Evolutionary conservation across 2,888 invertebrate species (phyloP).

Genomic region (Dolomedes plantarius): DNA sequence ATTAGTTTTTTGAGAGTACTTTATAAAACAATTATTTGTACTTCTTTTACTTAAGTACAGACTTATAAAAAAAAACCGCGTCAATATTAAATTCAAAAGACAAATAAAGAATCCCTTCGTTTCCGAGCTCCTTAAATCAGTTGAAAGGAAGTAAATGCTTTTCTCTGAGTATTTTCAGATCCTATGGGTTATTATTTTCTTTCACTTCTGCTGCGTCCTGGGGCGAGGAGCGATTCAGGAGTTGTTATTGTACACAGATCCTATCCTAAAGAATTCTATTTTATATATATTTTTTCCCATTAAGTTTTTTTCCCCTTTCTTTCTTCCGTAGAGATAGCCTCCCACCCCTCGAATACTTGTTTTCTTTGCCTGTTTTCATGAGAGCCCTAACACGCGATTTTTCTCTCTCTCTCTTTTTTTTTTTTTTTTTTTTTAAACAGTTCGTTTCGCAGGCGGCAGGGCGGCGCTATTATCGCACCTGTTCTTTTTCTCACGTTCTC

Average conservation of each 20-base stretch:
- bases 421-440: slow-evolving; percentile 11
- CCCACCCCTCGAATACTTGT: slow-evolving; percentile 24
- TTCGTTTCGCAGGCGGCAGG: slow-evolving; percentile 53
- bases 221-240: slow-evolving; percentile 25
- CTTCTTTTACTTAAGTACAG: too few relatives aligned
- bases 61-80: too few relatives aligned
- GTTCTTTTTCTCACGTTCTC: slow-evolving; percentile 66
- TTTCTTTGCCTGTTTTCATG: slow-evolving; percentile 49
- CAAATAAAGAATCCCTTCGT: slow-evolving; percentile 11
- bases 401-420: neutral
- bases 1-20: too few relatives aligned
- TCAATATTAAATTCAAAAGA: too few relatives aligned
- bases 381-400: slow-evolving; percentile 63
- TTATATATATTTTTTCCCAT: slow-evolving; percentile 53
- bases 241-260: slow-evolving; percentile 22
- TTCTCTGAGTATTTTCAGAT: slow-evolving; percentile 14
- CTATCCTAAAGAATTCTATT: slow-evolving; percentile 47
- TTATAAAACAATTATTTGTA: too few relatives aligned
- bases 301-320: slow-evolving; percentile 18
- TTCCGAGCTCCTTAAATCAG: slow-evolving; percentile 28
- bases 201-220: slow-evolving; percentile 17
- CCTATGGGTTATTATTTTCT: slow-evolving; percentile 35
- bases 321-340: slow-evolving; percentile 3
- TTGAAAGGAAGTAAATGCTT: slow-evolving; percentile 20
- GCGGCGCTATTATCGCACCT: slow-evolving; percentile 66